Evolutionary conservation across 2,888 invertebrate species (phyloP).

Genomic region (Xylota segnis): DNA sequence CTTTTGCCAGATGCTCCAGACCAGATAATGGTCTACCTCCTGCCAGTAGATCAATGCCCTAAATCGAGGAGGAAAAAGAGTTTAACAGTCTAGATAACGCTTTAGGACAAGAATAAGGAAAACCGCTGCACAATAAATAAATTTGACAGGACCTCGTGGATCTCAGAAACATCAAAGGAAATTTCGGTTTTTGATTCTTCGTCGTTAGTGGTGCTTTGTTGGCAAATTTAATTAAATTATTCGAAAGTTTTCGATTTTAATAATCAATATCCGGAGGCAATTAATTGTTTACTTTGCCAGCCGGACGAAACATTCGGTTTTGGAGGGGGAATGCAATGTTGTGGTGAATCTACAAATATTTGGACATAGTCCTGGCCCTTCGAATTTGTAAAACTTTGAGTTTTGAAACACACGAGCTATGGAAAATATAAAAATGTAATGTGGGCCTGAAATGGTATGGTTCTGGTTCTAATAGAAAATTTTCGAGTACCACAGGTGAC

Average conservation of each 20-base stretch:
- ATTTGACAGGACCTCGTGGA: slow-evolving; percentile 20
- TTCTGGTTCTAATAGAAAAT: too few species aligned
- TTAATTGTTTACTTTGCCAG: slow-evolving; percentile 24
- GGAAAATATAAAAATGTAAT: too few species aligned
- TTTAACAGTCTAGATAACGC: slow-evolving; percentile 32
- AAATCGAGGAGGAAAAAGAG: slow-evolving; percentile 38
- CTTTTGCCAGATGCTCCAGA: slow-evolving; percentile 50
- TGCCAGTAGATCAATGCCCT: slow-evolving; percentile 26
- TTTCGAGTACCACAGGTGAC: too few species aligned
- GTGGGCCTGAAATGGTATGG: too few species aligned
- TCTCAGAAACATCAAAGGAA: slow-evolving; percentile 46
- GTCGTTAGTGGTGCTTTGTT: slow-evolving; percentile 8
- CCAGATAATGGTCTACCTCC: slow-evolving; percentile 24
- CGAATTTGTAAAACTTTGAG: too few species aligned
- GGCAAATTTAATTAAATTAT: slow-evolving; percentile 60
- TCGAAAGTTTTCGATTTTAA: slow-evolving; percentile 48
- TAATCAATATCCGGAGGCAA: slow-evolving; percentile 60
- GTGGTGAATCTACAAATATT: background rate
- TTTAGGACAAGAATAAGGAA: slow-evolving; percentile 28
- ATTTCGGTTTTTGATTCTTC: slow-evolving; percentile 11
- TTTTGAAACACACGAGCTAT: background rate
- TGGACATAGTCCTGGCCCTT: background rate
- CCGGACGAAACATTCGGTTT: background rate
- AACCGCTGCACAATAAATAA: slow-evolving; percentile 42
- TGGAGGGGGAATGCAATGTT: background rate